These are phyloP conservation scores for Melanaphis sacchari DNA, from an alignment of 1,140 invertebrate species.

Conservation along the genomic window DNA sequence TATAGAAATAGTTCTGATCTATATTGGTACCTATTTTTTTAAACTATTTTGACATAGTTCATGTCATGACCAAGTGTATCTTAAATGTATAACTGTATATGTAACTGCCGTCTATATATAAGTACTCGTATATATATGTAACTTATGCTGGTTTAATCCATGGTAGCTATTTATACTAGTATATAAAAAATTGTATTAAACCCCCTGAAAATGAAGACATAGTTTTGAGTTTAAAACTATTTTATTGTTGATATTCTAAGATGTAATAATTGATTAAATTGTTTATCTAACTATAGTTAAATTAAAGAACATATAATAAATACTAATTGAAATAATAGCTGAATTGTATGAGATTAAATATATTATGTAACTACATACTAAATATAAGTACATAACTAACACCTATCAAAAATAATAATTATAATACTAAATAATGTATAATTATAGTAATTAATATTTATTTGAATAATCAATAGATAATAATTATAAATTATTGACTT, in stretches of 20 bases:
- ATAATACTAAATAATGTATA: background rate
- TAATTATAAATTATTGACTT: background rate
- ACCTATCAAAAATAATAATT: background rate
- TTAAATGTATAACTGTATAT: too few relatives aligned
- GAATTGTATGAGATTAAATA: too few relatives aligned
- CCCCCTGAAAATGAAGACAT: background rate
- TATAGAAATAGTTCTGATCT: background rate
- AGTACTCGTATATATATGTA: background rate
- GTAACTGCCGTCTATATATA: background rate
- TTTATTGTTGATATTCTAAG: background rate
- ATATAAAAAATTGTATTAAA: background rate
- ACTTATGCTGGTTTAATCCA: background rate
- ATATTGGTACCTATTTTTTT: background rate
- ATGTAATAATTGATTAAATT: background rate
- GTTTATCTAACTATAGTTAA: background rate
- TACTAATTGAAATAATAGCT: too few relatives aligned
- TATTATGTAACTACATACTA: background rate
- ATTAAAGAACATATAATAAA: too few relatives aligned
- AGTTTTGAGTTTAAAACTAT: background rate
- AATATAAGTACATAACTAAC: background rate
- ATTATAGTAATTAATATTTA: background rate
- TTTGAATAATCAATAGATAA: background rate
- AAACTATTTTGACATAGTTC: background rate
- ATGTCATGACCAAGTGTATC: background rate
- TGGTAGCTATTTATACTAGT: background rate